Evolutionary conservation across 1,140 invertebrate species (phyloP), one percentile per base, ranked within the genome.

Genomic region (Zaprionus tsacasi): DNA sequence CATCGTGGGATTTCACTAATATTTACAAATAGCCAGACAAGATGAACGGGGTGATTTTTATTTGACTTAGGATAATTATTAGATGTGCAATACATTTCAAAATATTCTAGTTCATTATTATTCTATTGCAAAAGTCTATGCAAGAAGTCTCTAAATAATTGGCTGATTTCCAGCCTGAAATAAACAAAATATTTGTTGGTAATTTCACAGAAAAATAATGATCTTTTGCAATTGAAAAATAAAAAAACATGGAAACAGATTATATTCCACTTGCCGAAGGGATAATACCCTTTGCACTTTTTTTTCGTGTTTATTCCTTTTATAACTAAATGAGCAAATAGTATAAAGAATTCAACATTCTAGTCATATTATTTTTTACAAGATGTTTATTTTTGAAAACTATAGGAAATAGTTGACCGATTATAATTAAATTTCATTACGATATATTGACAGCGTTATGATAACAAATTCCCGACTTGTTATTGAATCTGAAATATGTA

Each of bases 11-110:
- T 65, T 30, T 64, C 10, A n/a, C 40, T 57, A 73, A 57, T 57
- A 63, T 68, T 35, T 59, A 60, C 15, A 33, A 55, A 30, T 38
- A 58, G 38, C 27, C n/a, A 7, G 56, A 59, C 63, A 66, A 40
- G 63, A 17, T 57, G 17, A 50, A 57, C 40, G 13, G 45, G 27
- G 11, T 6, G 36, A 8, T 13, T 15, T 21, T 21, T 21, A 21
- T 21, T 21, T 21, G 6, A 48, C 3, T 21, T 21, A 48, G n/a
- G 33, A 15, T 6, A 1, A 27, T n/a, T 11, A 15, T 17, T 27
- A 40, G 12, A 30, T 55, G 8, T 27, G 7, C n/a, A 15, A 50
- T 15, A 25, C 11, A 21, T 50, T 11, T 10, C 1, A 3, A 50
- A 11, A 4, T 48, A 15, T 43, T 43, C 7, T 3, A 43, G 40